Percentiles rank a stretch among this genome's conserved stretches.
These are phyloP conservation scores for Neomonachus schauinslandi DNA, from an alignment of 2,113 vertebrate genomes.

Conservation along the genomic window DNA sequence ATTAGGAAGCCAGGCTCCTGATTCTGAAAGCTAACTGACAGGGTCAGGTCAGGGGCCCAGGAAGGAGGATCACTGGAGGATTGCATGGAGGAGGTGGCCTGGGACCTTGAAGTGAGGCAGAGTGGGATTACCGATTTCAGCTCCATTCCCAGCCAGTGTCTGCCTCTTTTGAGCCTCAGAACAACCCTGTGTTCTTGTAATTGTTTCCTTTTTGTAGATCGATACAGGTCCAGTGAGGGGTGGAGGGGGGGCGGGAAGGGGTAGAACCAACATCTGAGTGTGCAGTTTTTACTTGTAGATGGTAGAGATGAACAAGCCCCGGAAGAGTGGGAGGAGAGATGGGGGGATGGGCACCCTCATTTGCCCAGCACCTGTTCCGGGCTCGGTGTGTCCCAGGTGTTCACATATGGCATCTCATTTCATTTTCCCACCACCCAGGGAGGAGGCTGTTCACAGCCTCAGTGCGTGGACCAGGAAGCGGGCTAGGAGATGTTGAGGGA, in stretches of 20 bases:
- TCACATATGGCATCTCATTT: fast-evolving
- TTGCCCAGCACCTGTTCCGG: not conserved
- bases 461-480: not conserved
- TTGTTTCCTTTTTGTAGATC: not conserved
- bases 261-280: fast-evolving
- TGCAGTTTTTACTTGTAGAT: not conserved
- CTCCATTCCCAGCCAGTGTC: no score
- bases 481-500: not conserved
- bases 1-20: not conserved
- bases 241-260: no score
- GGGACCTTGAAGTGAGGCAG: not conserved
- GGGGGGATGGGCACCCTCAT: not conserved
- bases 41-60: not conserved
- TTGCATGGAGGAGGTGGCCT: not conserved
- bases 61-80: not conserved
- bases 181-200: not conserved
- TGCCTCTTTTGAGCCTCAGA: not conserved
- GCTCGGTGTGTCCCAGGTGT: not conserved
- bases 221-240: not conserved
- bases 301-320: not conserved
- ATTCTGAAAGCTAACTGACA: not conserved
- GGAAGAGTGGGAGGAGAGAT: not conserved
- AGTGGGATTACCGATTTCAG: not conserved
- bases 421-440: not conserved
- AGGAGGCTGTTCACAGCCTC: not conserved